Conservation (phyloP, 2,797 vertebrate genomes). For the Gallinago nigripennis region DNA sequence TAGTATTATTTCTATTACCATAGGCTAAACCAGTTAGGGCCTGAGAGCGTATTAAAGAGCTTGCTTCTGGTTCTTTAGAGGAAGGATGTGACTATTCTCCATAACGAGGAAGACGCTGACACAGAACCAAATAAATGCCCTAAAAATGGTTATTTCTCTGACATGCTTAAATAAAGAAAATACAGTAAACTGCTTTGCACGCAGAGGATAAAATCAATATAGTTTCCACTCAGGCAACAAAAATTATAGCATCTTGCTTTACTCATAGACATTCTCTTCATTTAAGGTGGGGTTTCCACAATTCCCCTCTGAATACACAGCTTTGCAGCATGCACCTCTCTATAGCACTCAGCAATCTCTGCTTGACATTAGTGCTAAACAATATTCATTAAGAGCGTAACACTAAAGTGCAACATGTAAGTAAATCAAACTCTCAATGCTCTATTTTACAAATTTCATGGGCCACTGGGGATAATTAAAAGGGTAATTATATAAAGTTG, state of each 20-base stretch:
- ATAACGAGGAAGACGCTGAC: not conserved
- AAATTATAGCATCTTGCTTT: slow-evolving; percentile 2
- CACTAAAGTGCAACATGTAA: slow-evolving; percentile 83
- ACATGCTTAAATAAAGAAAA: not conserved
- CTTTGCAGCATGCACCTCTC: slow-evolving; percentile 24
- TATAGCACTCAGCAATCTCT: slow-evolving; percentile 66
- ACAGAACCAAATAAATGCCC: slow-evolving; percentile 26
- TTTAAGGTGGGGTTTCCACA: slow-evolving; percentile 27
- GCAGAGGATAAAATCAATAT: slow-evolving; percentile 39
- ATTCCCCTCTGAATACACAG: slow-evolving; percentile 4
- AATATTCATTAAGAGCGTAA: slow-evolving; percentile 81
- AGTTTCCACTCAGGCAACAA: not conserved
- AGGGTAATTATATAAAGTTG: slow-evolving; percentile 87
- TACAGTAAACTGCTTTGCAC: slow-evolving; percentile 1
- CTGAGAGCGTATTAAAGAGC: not conserved
- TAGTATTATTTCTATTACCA: not conserved
- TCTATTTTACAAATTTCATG: slow-evolving; percentile 87
- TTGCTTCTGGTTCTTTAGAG: not conserved
- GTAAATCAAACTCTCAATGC: slow-evolving; percentile 83
- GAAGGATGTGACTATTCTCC: not conserved
- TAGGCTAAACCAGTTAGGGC: not conserved
- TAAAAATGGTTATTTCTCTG: not conserved
- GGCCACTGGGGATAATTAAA: slow-evolving; percentile 87
- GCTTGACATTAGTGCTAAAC: slow-evolving; percentile 76
- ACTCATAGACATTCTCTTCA: not conserved